Base-by-base conservation (phyloP, 2,113 vertebrate genomes). In the Cephalopholis sonnerati region DNA sequence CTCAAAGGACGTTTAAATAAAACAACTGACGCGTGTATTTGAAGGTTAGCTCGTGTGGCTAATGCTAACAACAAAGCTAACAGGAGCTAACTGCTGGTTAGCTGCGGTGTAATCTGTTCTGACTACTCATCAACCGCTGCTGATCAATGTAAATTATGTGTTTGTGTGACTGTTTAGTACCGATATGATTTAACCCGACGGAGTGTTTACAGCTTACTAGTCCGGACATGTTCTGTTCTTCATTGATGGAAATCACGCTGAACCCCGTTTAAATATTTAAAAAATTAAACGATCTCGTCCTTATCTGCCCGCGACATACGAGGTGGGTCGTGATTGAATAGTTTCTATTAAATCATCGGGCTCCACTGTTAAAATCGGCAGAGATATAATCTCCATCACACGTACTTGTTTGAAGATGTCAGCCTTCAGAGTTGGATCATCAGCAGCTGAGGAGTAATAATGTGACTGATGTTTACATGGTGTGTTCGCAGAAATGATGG, bases 51-150 rank as follows among this genome's bases (percentile, higher is more conserved):
- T 69, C 8, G 4, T 27, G 27, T 78, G 64, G 91, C 82, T 86
- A 85, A 82, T 89, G 86, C 84, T 88, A 91, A 92, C 65, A 91
- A 87, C 86, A 92, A 55, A 16, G 22, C 41, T n/a, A 61, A n/a
- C 7, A 20, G 16, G 16, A 16, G 20, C 5, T 41, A 8, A 6
- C 46, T 6, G 25, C 3, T 24, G 29, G 20, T 29, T 57, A 5
- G 2, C n/a, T 57, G 55, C 18, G 24, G 12, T 58, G 16, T 54
- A 0, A 4, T 27, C 4, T 20, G 16, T 29, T 32, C 58, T 0
- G 25, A 18, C 9, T n/a, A n/a, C 2, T 53, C 8, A 7, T 53
- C 17, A 20, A 3, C 16, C 16, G 18, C 3, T 50, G 16, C 16
- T 50, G 32, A 4, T 32, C 0, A 32, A 18, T 32, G 7, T 3